Evolutionary conservation across 2,113 vertebrate genomes (phyloP).

Genomic region (Stegastes partitus): DNA sequence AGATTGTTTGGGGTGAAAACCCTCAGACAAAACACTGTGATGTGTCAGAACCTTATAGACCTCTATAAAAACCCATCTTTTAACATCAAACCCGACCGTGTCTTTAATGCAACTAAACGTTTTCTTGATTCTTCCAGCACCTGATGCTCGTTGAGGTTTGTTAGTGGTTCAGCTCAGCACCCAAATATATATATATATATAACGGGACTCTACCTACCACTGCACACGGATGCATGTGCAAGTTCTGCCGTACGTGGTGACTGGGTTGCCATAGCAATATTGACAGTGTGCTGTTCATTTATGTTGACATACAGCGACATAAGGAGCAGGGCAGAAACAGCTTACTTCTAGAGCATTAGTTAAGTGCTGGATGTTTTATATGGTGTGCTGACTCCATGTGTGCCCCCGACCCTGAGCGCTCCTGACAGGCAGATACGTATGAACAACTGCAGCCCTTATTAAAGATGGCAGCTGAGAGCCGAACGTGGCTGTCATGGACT

Average conservation of each 20-base stretch:
- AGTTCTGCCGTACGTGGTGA: not conserved
- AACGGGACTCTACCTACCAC: not conserved
- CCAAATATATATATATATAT: no score
- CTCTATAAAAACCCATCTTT: no score
- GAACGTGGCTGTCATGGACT: slow-evolving; percentile 25
- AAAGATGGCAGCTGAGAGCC: slow-evolving; percentile 52
- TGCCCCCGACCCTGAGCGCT: slow-evolving; percentile 10
- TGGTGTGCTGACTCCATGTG: not conserved
- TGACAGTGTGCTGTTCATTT: slow-evolving; percentile 13
- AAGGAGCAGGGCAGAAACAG: not conserved
- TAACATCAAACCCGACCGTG: no score
- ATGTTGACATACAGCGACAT: slow-evolving; percentile 18
- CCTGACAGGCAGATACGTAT: slow-evolving; percentile 39
- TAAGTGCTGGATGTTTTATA: slow-evolving; percentile 15
- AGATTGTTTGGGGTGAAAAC: no score
- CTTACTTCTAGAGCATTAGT: slow-evolving; percentile 14
- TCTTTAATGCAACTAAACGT: no score
- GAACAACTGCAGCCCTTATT: slow-evolving; percentile 43
- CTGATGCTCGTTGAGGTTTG: no score
- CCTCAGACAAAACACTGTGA: no score
- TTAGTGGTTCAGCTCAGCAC: no score
- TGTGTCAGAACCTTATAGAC: no score
- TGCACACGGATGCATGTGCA: not conserved
- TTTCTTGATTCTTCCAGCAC: no score
- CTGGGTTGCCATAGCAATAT: slow-evolving; percentile 44